Evolutionary conservation across 2,888 invertebrate species (phyloP).

Genomic region (Lasioglossum leucozonium): DNA sequence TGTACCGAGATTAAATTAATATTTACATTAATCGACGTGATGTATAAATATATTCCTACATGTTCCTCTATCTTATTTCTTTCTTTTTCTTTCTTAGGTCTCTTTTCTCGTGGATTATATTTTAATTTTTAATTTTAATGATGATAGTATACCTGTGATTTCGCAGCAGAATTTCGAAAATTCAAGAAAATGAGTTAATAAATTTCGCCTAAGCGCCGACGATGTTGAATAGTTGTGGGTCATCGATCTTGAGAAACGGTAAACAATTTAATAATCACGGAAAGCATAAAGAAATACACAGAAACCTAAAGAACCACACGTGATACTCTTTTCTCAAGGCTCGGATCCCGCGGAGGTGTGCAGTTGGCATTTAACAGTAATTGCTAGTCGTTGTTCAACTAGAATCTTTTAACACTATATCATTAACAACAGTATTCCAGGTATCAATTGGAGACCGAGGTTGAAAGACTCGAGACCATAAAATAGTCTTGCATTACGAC

Average conservation of each 20-base stretch:
- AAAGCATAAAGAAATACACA: neutral
- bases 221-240: neutral
- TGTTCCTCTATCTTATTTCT: too few species aligned
- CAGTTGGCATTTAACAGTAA: conserved; percentile 23
- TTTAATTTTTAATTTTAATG: too few species aligned
- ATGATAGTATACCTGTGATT: neutral
- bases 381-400: neutral
- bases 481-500: neutral
- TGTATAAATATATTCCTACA: neutral
- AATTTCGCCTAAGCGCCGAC: neutral
- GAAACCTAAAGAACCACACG: neutral
- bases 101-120: too few species aligned
- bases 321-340: conserved; percentile 20
- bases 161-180: neutral
- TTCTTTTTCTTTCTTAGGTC: too few species aligned
- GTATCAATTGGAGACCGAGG: neutral
- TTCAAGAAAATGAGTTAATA: neutral
- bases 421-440: neutral
- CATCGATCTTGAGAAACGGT: neutral
- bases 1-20: neutral
- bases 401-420: conserved; percentile 7
- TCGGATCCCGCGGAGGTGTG: neutral
- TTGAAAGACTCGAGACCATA: conserved; percentile 6
- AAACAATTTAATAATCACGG: neutral
- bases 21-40: neutral